A percentile compares a stretch with the other conserved stretches of the same genome.
phyloP scores from a whole-genome alignment of 1,140 invertebrate genomes.

The Zaprionus tsacasi region DNA sequence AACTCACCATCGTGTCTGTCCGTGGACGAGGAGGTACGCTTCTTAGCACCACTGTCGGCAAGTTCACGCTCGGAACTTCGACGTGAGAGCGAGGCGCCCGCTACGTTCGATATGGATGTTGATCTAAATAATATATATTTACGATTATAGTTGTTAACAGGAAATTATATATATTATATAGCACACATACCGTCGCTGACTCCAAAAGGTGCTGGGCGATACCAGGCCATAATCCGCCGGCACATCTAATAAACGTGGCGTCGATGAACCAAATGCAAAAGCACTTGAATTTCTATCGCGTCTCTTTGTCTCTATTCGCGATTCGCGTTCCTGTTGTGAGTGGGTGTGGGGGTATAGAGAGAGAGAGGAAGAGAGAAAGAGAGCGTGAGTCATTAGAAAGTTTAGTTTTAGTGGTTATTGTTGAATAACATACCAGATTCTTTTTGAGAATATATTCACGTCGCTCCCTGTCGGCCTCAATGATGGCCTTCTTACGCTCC shows the following conservation, averaged over 20 bases:
- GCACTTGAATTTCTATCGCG: constrained; percentile 87
- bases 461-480: constrained; percentile 93
- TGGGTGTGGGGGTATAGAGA: background rate
- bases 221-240: constrained; percentile 89
- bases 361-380: background rate
- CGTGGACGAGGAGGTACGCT: constrained; percentile 91
- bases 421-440: constrained; percentile 85
- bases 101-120: constrained; percentile 93
- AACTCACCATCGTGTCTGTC: constrained; percentile 89
- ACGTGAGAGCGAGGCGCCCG: constrained; percentile 90
- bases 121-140: constrained; percentile 86
- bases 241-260: constrained; percentile 91
- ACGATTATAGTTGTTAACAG: background rate
- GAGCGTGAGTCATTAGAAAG: background rate
- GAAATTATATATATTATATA: too few relatives aligned
- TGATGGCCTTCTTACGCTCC: constrained; percentile 93
- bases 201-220: constrained; percentile 89
- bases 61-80: constrained; percentile 92
- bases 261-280: constrained; percentile 95
- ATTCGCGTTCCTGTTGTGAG: constrained; percentile 88
- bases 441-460: constrained; percentile 93
- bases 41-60: constrained; percentile 91
- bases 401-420: background rate
- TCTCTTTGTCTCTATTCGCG: constrained; percentile 90
- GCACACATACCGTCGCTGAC: constrained; percentile 87